These are phyloP conservation scores for Nettapus auritus DNA, from an alignment of 2,113 vertebrate species.

Conservation along the genomic window DNA sequence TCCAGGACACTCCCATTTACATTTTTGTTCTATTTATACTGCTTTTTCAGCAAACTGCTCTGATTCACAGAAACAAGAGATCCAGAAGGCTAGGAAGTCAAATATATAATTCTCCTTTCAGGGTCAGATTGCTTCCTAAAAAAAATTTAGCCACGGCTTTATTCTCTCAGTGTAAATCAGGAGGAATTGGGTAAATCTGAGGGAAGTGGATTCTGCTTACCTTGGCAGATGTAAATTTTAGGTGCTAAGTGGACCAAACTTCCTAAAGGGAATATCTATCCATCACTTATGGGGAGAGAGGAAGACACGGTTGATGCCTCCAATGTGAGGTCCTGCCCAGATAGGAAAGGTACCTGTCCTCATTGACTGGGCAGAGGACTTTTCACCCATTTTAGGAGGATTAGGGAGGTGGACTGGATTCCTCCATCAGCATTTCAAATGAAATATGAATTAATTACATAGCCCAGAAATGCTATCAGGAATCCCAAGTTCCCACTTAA, in stretches of 20 bases:
- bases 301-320: not conserved
- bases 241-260: not conserved
- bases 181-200: not conserved
- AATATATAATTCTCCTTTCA: not conserved
- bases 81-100: not conserved
- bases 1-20: not conserved
- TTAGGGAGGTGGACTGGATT: not conserved
- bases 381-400: not conserved
- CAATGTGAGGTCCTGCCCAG: rapidly evolving
- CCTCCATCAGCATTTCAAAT: not conserved
- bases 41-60: not conserved
- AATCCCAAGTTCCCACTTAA: constrained; percentile 1
- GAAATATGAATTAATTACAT: not conserved
- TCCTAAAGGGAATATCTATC: not conserved
- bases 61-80: not conserved
- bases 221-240: not conserved
- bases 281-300: not conserved
- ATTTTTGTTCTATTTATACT: not conserved
- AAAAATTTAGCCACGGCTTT: not conserved
- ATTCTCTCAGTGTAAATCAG: not conserved
- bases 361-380: not conserved
- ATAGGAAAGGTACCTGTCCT: not conserved
- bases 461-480: not conserved
- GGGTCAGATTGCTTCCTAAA: not conserved
- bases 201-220: not conserved